Percentiles rank a stretch among this genome's conserved stretches.
These are phyloP conservation scores for Teleopsis dalmanni DNA, from an alignment of 1,140 invertebrate species.

Conservation along the genomic window DNA sequence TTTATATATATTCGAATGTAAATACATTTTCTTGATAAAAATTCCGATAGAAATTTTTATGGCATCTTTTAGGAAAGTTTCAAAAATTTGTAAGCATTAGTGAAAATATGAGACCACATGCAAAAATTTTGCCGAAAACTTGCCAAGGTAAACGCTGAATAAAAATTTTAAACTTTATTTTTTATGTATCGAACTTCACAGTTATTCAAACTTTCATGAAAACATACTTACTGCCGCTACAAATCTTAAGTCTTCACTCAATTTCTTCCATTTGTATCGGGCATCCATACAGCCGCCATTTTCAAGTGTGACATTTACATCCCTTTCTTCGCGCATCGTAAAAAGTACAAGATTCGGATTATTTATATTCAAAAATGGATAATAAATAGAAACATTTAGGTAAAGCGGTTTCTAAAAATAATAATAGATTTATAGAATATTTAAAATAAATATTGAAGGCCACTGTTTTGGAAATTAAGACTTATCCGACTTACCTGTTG, in stretches of 20 bases:
- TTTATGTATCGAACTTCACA: too few relatives aligned
- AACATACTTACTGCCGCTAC: conserved; percentile 14
- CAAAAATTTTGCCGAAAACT: too few relatives aligned
- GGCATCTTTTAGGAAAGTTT: too few relatives aligned
- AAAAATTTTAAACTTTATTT: too few relatives aligned
- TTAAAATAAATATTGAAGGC: background rate
- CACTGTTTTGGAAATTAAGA: background rate
- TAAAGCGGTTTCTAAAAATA: conserved; percentile 11
- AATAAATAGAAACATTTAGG: conserved; percentile 12
- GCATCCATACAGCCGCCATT: conserved; percentile 24
- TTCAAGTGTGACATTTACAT: conserved; percentile 13
- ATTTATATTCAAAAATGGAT: conserved; percentile 23
- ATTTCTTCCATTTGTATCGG: conserved; percentile 27
- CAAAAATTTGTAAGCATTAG: too few relatives aligned
- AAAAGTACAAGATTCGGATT: conserved; percentile 27
- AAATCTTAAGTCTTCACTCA: conserved; percentile 16
- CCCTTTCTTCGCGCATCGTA: conserved; percentile 13
- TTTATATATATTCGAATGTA: too few relatives aligned
- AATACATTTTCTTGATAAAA: too few relatives aligned
- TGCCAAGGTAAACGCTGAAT: too few relatives aligned
- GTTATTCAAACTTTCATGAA: too few relatives aligned
- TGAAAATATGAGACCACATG: too few relatives aligned
- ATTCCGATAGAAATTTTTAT: too few relatives aligned
- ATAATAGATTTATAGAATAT: background rate
- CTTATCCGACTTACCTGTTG: conserved; percentile 8